These are phyloP conservation scores for Motacilla tschutschensis DNA, from an alignment of 2,113 vertebrate genomes.

Conservation along the genomic window DNA sequence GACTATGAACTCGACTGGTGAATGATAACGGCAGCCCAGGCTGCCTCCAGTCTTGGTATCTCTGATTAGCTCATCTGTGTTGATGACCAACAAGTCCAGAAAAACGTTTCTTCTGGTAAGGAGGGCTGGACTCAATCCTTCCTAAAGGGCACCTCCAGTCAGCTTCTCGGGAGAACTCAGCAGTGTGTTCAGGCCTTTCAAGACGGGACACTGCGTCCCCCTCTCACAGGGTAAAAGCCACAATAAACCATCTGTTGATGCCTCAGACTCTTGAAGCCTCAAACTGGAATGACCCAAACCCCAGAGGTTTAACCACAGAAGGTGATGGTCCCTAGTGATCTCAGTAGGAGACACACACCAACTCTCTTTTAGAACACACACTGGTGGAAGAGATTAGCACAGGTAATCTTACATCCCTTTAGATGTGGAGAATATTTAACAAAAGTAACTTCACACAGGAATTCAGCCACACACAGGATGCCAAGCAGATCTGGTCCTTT, in stretches of 20 bases:
- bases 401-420: neutral
- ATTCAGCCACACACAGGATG: neutral
- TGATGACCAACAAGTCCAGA: neutral
- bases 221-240: neutral
- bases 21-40: neutral
- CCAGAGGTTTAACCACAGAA: neutral
- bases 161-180: neutral
- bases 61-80: neutral
- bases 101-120: neutral
- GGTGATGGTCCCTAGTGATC: neutral
- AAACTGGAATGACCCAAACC: neutral
- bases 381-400: neutral
- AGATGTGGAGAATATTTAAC: neutral
- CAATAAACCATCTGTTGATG: neutral
- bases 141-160: fast-evolving
- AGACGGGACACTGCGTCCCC: neutral
- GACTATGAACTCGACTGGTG: neutral
- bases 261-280: neutral
- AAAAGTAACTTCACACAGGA: neutral
- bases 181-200: neutral
- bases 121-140: neutral
- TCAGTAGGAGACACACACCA: fast-evolving
- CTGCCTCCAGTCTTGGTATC: neutral
- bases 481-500: neutral
- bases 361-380: neutral